These are phyloP conservation scores for Drosophila rubida DNA, from an alignment of 2,888 invertebrate genomes.

Conservation along the genomic window DNA sequence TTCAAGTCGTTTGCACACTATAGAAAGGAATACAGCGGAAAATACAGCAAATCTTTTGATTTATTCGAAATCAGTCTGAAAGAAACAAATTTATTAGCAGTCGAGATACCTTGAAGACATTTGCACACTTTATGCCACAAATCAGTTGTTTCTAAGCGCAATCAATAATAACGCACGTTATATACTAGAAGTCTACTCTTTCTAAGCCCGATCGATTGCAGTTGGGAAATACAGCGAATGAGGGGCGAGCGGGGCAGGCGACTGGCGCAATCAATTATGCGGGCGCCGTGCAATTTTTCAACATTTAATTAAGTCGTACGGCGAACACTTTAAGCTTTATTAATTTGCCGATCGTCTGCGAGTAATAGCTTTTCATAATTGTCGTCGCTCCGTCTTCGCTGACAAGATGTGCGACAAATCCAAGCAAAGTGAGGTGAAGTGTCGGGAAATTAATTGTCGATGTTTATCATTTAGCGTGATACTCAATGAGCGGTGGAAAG, in stretches of 20 bases:
- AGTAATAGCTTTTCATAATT: conserved; percentile 59
- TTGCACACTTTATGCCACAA: no score
- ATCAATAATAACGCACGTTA: no score
- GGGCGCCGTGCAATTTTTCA: conserved; percentile 64
- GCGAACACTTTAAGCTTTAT: conserved; percentile 71
- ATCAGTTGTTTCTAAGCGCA: conserved; percentile 27
- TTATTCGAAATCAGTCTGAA: no score
- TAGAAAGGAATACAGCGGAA: no score
- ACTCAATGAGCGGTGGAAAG: conserved; percentile 59
- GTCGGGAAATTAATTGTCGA: conserved; percentile 63
- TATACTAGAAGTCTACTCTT: no score
- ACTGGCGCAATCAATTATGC: conserved; percentile 60
- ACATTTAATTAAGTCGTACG: conserved; percentile 74
- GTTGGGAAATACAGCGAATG: not conserved
- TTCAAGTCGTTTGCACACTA: no score
- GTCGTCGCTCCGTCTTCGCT: conserved; percentile 36
- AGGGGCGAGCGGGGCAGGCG: no score
- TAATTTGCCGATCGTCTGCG: conserved; percentile 70
- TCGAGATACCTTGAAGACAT: no score
- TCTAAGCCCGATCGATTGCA: no score
- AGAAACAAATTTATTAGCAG: no score
- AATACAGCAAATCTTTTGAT: no score
- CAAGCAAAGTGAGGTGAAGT: conserved; percentile 14
- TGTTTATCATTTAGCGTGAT: conserved; percentile 64
- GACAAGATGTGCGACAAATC: conserved; percentile 57